phyloP scores from a whole-genome alignment of 2,888 invertebrate species.

The Plutella xylostella region DNA sequence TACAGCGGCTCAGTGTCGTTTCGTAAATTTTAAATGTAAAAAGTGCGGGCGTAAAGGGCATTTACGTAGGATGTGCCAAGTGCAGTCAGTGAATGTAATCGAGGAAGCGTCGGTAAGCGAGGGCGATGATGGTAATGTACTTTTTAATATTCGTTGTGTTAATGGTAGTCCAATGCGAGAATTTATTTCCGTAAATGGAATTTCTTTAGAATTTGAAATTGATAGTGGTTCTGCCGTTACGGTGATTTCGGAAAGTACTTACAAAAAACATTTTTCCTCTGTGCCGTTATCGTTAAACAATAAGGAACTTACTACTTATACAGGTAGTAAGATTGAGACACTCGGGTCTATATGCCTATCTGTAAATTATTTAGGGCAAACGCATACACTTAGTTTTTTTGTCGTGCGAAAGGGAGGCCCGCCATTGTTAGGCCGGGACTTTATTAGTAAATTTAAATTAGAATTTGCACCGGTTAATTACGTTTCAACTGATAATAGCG shows the following conservation, averaged over 20 bases:
- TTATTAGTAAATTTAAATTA: conserved; percentile 9
- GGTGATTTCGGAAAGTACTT: background rate
- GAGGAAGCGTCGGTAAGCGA: conserved; percentile 9
- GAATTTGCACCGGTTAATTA: background rate
- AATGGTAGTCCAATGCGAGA: no score
- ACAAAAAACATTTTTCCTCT: background rate
- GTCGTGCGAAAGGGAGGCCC: conserved; percentile 3
- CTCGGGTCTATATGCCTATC: background rate
- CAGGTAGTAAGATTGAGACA: background rate
- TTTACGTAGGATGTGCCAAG: conserved; percentile 17
- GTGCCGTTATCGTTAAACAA: no score
- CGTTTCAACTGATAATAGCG: background rate
- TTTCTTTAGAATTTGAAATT: conserved; percentile 6
- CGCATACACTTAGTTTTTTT: background rate
- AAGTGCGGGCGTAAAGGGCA: conserved; percentile 19
- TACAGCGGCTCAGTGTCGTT: conserved; percentile 22
- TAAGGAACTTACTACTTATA: background rate
- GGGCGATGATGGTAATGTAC: conserved; percentile 18
- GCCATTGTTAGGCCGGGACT: conserved; percentile 7
- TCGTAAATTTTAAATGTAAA: conserved; percentile 17
- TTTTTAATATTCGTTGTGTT: conserved; percentile 14
- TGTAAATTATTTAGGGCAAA: background rate
- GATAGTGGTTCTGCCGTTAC: conserved; percentile 7
- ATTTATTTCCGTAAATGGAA: conserved; percentile 9
- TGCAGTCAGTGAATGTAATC: conserved; percentile 7